These are phyloP conservation scores for Oxygymnocypris stewartii DNA, from an alignment of 2,113 vertebrate species.

Conservation along the genomic window DNA sequence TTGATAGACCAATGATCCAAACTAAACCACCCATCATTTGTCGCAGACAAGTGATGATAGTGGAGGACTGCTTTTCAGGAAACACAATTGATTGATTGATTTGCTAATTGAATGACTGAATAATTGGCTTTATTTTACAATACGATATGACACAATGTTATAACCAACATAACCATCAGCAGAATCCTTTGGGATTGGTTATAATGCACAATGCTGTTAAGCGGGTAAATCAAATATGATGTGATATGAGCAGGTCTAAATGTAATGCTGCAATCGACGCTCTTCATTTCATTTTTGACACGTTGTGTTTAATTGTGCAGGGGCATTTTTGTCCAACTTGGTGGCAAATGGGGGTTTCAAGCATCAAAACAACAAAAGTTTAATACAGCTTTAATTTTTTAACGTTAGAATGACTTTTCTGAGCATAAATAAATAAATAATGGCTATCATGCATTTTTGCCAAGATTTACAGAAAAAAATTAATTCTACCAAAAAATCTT, in stretches of 20 bases:
- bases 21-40: slow-evolving; percentile 17
- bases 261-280: background rate
- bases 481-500: too few species aligned
- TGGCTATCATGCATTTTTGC: too few species aligned
- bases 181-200: too few species aligned
- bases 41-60: slow-evolving; percentile 19
- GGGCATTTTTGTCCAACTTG: too few species aligned
- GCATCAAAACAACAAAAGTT: background rate
- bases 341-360: background rate
- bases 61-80: slow-evolving; percentile 28
- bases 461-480: too few species aligned
- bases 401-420: background rate
- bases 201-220: too few species aligned
- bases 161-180: background rate
- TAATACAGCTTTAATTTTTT: background rate
- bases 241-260: too few species aligned
- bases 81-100: slow-evolving; percentile 5
- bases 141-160: background rate
- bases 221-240: too few species aligned
- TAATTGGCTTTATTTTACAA: background rate
- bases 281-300: background rate
- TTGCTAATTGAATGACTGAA: slow-evolving; percentile 18
- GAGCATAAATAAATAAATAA: background rate
- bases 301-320: too few species aligned
- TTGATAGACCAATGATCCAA: background rate